A percentile compares a stretch with the other conserved stretches of the same genome.
Evolutionary conservation across 2,888 invertebrate genomes (phyloP).

Genomic region (Tetheella fluctuosa): DNA sequence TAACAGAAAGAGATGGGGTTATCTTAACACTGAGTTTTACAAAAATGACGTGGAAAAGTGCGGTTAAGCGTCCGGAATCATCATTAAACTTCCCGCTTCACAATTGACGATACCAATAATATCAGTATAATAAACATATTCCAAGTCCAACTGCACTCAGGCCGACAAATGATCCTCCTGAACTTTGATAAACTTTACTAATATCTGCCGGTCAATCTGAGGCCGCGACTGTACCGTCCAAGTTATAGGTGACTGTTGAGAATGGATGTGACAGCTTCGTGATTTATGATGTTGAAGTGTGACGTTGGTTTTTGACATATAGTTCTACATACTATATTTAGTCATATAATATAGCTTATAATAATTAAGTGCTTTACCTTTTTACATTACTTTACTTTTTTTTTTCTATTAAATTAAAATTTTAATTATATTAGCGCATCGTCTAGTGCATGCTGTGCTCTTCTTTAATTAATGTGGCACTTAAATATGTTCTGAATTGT

Average conservation of each 20-base stretch:
- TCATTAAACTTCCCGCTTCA: not conserved
- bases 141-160: slow-evolving; percentile 13
- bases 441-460: too few species aligned
- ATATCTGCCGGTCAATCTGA: slow-evolving; percentile 38
- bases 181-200: slow-evolving; percentile 46
- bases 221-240: not conserved
- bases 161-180: slow-evolving; percentile 32
- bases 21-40: too few species aligned
- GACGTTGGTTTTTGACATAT: not conserved
- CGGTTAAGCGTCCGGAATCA: too few species aligned
- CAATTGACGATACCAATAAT: not conserved
- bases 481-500: too few species aligned
- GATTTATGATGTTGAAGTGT: not conserved
- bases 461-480: too few species aligned
- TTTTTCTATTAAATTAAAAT: too few species aligned
- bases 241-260: not conserved
- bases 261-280: not conserved
- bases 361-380: too few species aligned
- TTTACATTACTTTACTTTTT: too few species aligned
- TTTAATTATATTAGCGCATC: too few species aligned
- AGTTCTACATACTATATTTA: not conserved
- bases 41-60: too few species aligned
- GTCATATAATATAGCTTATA: too few species aligned
- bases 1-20: too few species aligned
- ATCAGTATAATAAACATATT: slow-evolving; percentile 18